These are phyloP conservation scores for Eilema sororculum DNA, from an alignment of 2,888 invertebrate species.

Conservation along the genomic window DNA sequence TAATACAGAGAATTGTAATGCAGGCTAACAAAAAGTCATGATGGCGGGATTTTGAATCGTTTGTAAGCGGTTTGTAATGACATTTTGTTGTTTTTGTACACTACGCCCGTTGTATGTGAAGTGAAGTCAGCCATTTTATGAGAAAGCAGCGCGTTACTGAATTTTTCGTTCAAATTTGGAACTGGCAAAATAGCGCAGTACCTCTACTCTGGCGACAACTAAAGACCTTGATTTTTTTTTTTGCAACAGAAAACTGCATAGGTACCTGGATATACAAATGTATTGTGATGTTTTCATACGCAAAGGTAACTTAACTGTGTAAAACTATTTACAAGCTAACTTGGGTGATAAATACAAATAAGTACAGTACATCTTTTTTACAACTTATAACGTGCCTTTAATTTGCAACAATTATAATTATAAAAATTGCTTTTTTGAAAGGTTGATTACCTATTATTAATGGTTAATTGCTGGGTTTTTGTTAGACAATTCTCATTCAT, in stretches of 20 bases:
- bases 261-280: no score
- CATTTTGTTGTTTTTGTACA: slow-evolving; percentile 9
- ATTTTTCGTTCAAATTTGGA: background rate
- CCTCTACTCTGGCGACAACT: background rate
- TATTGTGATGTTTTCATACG: background rate
- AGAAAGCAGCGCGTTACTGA: background rate
- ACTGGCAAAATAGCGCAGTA: background rate
- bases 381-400: background rate
- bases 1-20: slow-evolving; percentile 8
- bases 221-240: background rate
- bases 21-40: slow-evolving; percentile 13
- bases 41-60: slow-evolving; percentile 12
- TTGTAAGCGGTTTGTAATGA: slow-evolving; percentile 8
- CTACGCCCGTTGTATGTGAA: background rate
- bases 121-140: background rate
- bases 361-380: background rate
- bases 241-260: background rate
- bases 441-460: background rate
- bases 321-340: background rate
- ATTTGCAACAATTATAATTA: background rate
- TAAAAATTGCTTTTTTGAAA: background rate
- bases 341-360: background rate
- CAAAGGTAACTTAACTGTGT: background rate
- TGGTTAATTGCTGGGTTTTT: no score
- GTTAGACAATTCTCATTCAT: no score